Evolutionary conservation across 2,888 invertebrate species (phyloP), one percentile per base, ranked within the genome.

Genomic region (Tethea ocularis): DNA sequence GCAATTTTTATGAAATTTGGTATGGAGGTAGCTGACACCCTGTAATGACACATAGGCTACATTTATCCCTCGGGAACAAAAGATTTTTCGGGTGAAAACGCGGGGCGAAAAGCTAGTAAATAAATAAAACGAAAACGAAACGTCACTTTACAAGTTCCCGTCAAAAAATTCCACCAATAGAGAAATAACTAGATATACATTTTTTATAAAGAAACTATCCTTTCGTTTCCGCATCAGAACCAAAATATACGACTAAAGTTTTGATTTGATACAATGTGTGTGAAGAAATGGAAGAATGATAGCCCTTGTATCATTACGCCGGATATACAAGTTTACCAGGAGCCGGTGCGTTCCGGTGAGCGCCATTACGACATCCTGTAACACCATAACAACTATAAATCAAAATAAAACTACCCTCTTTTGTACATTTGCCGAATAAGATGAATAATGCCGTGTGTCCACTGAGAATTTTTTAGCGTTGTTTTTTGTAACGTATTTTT

Each of bases 361-460:
- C 0, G 20, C 46, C 46, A 46, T 46, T 46, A 46, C 10, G 46
- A n/a, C 20, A 41, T 46, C 20, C 46, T 6, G 20, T 46, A 46
- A 46, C 46, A 46, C 46, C 20, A 46, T 20, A 46, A 46, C 20
- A 46, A 46, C 46, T 20, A 46, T 46, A 46, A 46, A 46, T 46
- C 46, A 46, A 46, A 46, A 46, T 2, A 46, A 46, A 46, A 46
- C 46, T 46, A 46, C 46, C n/a, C 46, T 46, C 46, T 8, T 46
- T 46, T 46, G 46, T 20, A 20, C 46, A 46, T 46, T 46, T 46
- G 41, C 41, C 17, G 41, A 46, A 46, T 38, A 46, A 33, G 33
- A 8, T 8, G 13, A 46, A 46, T 46, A 46, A 46, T 46, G 46
- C 20, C 20, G 46, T 8, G 20, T 5, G 10, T 7, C 7, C 46